Evolutionary conservation across 2,113 vertebrate species (phyloP), one percentile per base, ranked within the genome.

Genomic region (Marmota monax): DNA sequence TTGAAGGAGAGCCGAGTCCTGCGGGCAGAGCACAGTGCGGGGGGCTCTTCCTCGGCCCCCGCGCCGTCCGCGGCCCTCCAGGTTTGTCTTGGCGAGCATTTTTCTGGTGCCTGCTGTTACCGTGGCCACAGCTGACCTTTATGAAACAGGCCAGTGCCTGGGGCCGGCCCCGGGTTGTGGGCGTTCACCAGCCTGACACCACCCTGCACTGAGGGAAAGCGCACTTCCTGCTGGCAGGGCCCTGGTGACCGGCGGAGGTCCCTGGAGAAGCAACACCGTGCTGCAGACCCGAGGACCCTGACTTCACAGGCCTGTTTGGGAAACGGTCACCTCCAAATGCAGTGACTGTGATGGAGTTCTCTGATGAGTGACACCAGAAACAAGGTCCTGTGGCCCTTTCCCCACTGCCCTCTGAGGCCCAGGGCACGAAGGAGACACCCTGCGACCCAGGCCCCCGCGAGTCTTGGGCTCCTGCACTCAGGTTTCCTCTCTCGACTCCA

Each of bases 31-130:
- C 67, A 18, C 53, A 0, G 17, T 56, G 53, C 53, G 53, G 18
- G 18, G 58, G 45, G 45, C 22, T 12, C 56, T 76, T 94, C 69
- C 93, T 42, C 92, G 86, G 78, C 29, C 6, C 69, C 4, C 42
- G 69, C 13, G 78, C 37, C 74, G 42, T n/a, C n/a, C 27, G 69
- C 37, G 37, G 42, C 78, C 22, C 23, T 18, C 39, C 12, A 78
- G 84, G 86, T 94, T 90, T 84, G 78, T 84, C 70, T 84, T 94
- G 86, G 93, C 70, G 4, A 42, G 58, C 1, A 4, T 18, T 83
- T 77, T 45, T 29, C 74, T 83, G 56, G 58, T 78, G 25, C 37
- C 48, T 16, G 10, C 51, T 65, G 29, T 69, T 84, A 56, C 74
- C n/a, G 20, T n/a, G 70, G 70, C 67, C 70, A 16, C 22, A 10